Conservation (phyloP, 2,888 invertebrate species). For the Melanophora roralis region DNA sequence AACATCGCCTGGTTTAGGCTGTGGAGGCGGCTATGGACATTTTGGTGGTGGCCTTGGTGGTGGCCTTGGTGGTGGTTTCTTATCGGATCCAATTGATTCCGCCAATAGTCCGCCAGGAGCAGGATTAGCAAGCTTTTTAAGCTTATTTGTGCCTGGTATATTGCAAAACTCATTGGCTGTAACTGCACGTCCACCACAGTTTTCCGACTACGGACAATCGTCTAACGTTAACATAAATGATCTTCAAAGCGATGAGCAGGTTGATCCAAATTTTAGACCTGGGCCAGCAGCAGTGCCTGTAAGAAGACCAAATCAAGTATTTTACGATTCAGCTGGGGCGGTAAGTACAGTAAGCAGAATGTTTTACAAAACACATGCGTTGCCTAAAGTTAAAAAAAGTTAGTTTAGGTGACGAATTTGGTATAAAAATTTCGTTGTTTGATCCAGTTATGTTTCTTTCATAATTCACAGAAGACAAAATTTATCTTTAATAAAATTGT, state of each 20-base stretch:
- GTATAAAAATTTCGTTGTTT: too few relatives aligned
- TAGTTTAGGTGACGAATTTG: too few relatives aligned
- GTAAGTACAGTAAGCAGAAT: conserved; percentile 62
- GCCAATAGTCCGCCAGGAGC: conserved; percentile 60
- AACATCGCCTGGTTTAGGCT: conserved; percentile 6
- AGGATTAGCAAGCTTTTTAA: conserved; percentile 70
- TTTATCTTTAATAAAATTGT: too few relatives aligned
- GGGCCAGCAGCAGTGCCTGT: conserved; percentile 55
- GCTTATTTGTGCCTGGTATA: conserved; percentile 72
- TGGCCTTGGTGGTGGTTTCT: conserved; percentile 63
- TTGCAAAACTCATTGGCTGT: conserved; percentile 68
- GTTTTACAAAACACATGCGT: neutral
- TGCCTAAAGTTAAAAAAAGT: too few relatives aligned
- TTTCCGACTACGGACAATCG: conserved; percentile 37
- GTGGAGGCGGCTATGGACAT: conserved; percentile 59
- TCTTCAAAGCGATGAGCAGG: conserved; percentile 69
- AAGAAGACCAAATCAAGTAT: conserved; percentile 68
- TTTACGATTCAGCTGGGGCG: conserved; percentile 70
- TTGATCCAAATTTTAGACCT: conserved; percentile 70
- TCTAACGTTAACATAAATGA: conserved; percentile 50
- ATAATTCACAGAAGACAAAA: too few relatives aligned
- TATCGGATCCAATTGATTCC: conserved; percentile 68
- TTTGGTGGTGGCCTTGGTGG: conserved; percentile 60
- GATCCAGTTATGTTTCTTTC: too few relatives aligned
- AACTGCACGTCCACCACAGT: conserved; percentile 60